Conservation (phyloP, 2,888 invertebrate species). For the Ennomos erosarius region DNA sequence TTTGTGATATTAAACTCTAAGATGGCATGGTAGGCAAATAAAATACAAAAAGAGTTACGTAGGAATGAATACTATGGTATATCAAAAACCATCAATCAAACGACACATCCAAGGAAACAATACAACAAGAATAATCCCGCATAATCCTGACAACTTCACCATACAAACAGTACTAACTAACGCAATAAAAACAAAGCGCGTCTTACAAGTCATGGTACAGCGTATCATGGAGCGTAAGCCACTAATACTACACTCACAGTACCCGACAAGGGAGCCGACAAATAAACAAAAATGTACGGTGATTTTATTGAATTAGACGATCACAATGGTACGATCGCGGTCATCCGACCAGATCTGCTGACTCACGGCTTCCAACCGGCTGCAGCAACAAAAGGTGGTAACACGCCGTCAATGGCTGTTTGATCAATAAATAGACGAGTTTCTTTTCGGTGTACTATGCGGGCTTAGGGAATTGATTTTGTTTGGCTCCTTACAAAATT, state of each 20-base stretch:
- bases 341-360: conserved; percentile 63
- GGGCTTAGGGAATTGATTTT: conserved; percentile 41
- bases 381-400: conserved; percentile 77
- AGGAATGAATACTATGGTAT: no score
- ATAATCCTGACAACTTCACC: conserved; percentile 38
- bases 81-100: conserved; percentile 16
- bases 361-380: conserved; percentile 73
- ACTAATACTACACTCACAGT: conserved; percentile 69
- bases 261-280: conserved; percentile 77
- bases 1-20: no score
- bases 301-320: conserved; percentile 85
- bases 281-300: conserved; percentile 82
- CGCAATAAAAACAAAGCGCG: conserved; percentile 48
- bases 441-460: conserved; percentile 51
- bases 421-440: conserved; percentile 79
- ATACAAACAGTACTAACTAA: conserved; percentile 32
- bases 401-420: conserved; percentile 80
- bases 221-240: conserved; percentile 70
- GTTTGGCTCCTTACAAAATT: conserved; percentile 28
- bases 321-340: conserved; percentile 74
- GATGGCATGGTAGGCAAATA: no score
- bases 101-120: conserved; percentile 23
- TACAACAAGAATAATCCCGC: conserved; percentile 34
- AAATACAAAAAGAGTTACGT: no score
- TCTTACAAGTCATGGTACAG: conserved; percentile 62